A percentile compares a stretch with the other conserved stretches of the same genome.
These are phyloP conservation scores for Xiphophorus birchmanni DNA, from an alignment of 2,797 vertebrate genomes.

Conservation along the genomic window DNA sequence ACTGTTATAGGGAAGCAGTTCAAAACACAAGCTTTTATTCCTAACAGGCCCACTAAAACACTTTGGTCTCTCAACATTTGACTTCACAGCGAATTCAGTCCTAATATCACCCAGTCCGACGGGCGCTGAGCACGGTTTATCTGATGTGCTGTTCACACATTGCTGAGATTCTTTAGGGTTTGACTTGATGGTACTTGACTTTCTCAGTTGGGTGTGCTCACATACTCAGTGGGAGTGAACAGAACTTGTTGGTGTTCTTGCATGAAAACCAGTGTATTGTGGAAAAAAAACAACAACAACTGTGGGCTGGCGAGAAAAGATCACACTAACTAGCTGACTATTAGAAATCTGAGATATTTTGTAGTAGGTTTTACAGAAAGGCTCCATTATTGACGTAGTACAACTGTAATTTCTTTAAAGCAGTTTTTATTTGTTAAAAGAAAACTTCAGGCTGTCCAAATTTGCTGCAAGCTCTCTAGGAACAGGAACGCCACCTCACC, in stretches of 20 bases:
- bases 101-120: constrained; percentile 18
- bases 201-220: constrained; percentile 44
- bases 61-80: constrained; percentile 20
- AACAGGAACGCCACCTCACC: constrained; percentile 58
- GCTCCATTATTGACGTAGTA: neutral
- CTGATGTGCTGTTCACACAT: constrained; percentile 31
- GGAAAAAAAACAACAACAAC: constrained; percentile 18
- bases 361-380: constrained; percentile 3
- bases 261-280: constrained; percentile 38
- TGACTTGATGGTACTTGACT: constrained; percentile 64
- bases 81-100: neutral
- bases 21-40: neutral
- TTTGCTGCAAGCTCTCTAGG: constrained; percentile 17
- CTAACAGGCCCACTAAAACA: constrained; percentile 6
- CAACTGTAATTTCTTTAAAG: constrained; percentile 16
- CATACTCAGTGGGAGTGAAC: constrained; percentile 28
- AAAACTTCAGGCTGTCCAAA: constrained; percentile 10
- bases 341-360: neutral
- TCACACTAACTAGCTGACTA: no score
- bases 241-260: constrained; percentile 50
- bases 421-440: constrained; percentile 7
- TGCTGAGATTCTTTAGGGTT: constrained; percentile 51
- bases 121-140: constrained; percentile 13
- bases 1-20: neutral
- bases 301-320: neutral